Evolutionary conservation across 2,888 invertebrate species (phyloP).

Genomic region (Mesoligia furuncula): DNA sequence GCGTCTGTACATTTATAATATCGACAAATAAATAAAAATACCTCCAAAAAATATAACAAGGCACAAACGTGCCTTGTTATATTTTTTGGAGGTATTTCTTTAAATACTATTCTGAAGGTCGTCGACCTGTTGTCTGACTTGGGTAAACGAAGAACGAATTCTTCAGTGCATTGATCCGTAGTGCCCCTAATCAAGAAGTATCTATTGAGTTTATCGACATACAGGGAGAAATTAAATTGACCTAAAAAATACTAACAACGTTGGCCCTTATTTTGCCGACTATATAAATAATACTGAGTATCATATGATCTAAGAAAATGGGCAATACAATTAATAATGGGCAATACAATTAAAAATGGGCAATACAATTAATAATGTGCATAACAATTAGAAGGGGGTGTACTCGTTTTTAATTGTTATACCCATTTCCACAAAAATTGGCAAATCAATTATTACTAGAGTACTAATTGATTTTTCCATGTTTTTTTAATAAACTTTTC

Average conservation of each 20-base stretch:
- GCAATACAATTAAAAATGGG: too few relatives aligned
- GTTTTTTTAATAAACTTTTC: too few relatives aligned
- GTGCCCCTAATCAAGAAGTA: conserved; percentile 16
- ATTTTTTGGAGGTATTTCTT: too few relatives aligned
- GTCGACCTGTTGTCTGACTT: conserved; percentile 2
- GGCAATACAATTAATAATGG: too few relatives aligned
- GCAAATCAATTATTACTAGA: too few relatives aligned
- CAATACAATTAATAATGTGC: too few relatives aligned
- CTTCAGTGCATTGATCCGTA: conserved; percentile 12
- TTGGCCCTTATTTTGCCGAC: background rate
- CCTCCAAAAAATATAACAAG: background rate
- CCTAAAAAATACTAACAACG: conserved; percentile 2
- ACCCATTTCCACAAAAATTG: background rate
- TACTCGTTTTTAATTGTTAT: too few relatives aligned
- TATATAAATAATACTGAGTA: background rate
- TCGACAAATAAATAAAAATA: background rate
- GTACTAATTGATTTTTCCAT: too few relatives aligned
- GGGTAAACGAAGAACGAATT: background rate
- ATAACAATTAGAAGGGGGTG: too few relatives aligned
- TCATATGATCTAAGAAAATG: too few relatives aligned
- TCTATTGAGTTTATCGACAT: conserved; percentile 13
- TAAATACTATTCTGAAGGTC: background rate
- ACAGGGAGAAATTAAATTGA: conserved; percentile 15
- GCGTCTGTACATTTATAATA: too few relatives aligned
- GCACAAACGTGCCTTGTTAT: too few relatives aligned